Conservation (phyloP, 1,140 invertebrate species). For the Oncopodura yosiiana region DNA sequence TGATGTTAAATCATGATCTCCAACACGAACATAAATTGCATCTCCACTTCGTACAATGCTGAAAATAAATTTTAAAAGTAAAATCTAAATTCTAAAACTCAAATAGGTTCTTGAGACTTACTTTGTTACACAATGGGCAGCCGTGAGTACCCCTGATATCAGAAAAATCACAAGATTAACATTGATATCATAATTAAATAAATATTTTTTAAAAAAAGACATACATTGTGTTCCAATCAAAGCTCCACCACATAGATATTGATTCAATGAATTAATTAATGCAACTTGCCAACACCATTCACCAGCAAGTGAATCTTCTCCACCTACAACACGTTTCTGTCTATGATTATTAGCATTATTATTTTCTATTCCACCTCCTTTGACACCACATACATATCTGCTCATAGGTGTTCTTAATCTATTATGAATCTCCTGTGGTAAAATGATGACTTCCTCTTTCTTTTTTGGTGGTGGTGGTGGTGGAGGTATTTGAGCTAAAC, state of each 20-base stretch:
- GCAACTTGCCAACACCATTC: slow-evolving; percentile 96
- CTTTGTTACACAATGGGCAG: slow-evolving; percentile 92
- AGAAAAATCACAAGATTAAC: too few species aligned
- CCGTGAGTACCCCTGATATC: slow-evolving; percentile 58
- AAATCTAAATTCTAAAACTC: slow-evolving; percentile 18
- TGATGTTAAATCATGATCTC: slow-evolving; percentile 80
- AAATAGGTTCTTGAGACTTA: too few species aligned
- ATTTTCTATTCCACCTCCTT: slow-evolving; percentile 52
- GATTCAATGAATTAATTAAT: slow-evolving; percentile 82
- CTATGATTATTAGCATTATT: slow-evolving; percentile 4
- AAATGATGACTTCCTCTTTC: slow-evolving; percentile 42
- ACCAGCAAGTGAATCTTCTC: slow-evolving; percentile 74
- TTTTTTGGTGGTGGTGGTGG: slow-evolving; percentile 18
- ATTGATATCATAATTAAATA: too few species aligned
- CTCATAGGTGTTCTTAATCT: slow-evolving; percentile 62
- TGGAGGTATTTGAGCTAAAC: slow-evolving; percentile 32
- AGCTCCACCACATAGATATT: slow-evolving; percentile 91
- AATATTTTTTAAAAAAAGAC: not conserved
- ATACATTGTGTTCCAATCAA: slow-evolving; percentile 65
- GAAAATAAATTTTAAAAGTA: slow-evolving; percentile 26
- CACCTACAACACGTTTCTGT: slow-evolving; percentile 64
- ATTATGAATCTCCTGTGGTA: not conserved
- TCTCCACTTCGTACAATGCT: slow-evolving; percentile 79
- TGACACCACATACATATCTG: slow-evolving; percentile 85
- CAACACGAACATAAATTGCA: slow-evolving; percentile 80